Conservation (phyloP, 2,113 vertebrate genomes). For the Crotalus tigris region DNA sequence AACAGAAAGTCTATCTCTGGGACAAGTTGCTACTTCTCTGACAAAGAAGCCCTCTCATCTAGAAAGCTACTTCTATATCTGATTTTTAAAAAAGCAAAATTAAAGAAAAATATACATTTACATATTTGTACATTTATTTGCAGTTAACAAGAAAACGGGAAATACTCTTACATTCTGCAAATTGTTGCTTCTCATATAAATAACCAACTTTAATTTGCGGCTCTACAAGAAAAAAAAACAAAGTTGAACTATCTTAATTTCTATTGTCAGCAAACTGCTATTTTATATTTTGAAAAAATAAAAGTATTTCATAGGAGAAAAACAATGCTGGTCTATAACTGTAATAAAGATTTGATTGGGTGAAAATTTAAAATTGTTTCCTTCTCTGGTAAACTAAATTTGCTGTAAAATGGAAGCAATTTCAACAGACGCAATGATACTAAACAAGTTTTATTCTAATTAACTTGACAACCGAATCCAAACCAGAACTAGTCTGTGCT, state of each 20-base stretch:
- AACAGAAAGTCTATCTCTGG: neutral
- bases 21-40: neutral
- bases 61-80: neutral
- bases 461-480: slow-evolving; percentile 63
- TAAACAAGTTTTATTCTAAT: slow-evolving; percentile 54
- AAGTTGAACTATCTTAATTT: slow-evolving; percentile 13
- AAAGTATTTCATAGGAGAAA: neutral
- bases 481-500: slow-evolving; percentile 61
- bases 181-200: slow-evolving; percentile 83
- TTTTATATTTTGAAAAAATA: slow-evolving; percentile 26
- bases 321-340: neutral
- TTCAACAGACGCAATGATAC: slow-evolving; percentile 47
- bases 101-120: neutral
- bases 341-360: slow-evolving; percentile 28
- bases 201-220: slow-evolving; percentile 71
- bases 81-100: neutral
- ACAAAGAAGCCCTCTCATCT: neutral
- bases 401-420: slow-evolving; percentile 47
- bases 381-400: slow-evolving; percentile 39
- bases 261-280: slow-evolving; percentile 47
- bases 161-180: slow-evolving; percentile 79
- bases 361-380: slow-evolving; percentile 21
- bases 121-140: neutral
- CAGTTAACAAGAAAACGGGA: slow-evolving; percentile 40
- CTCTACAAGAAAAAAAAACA: slow-evolving; percentile 52